Evolutionary conservation across 2,888 invertebrate species (phyloP).

Genomic region (Hemicrepidius hirtus): DNA sequence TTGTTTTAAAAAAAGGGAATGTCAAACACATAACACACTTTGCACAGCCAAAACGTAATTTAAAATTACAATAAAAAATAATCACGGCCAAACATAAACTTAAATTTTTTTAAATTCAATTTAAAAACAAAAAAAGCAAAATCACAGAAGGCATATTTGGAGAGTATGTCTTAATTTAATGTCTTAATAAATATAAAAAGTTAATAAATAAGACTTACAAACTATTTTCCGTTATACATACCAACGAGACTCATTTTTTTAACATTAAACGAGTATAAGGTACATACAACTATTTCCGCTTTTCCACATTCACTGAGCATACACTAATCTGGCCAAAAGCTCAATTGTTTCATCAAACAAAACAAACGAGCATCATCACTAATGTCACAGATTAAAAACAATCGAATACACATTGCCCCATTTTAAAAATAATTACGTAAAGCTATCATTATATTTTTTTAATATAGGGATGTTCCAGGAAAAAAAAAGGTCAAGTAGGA

Average conservation of each 20-base stretch:
- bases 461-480: background rate
- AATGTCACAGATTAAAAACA: background rate
- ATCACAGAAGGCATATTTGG: conserved; percentile 31
- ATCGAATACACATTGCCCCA: background rate
- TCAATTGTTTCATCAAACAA: background rate
- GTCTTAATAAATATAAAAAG: conserved; percentile 19
- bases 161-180: conserved; percentile 20
- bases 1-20: conserved; percentile 42
- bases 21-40: conserved; percentile 44
- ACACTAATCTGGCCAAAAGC: background rate
- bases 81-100: conserved; percentile 33
- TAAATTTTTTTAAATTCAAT: conserved; percentile 23
- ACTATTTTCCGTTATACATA: no score
- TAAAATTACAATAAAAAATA: conserved; percentile 39
- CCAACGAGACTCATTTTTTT: no score
- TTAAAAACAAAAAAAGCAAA: conserved; percentile 17
- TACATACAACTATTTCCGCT: background rate
- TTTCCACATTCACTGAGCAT: background rate
- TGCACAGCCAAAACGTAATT: conserved; percentile 47
- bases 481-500: no score
- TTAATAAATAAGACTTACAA: background rate
- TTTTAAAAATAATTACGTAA: background rate
- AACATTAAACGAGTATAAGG: conserved; percentile 6
- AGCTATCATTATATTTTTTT: background rate
- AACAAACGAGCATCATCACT: background rate